Evolutionary conservation across 2,797 vertebrate species (phyloP).

Genomic region (Halcyon badia): DNA sequence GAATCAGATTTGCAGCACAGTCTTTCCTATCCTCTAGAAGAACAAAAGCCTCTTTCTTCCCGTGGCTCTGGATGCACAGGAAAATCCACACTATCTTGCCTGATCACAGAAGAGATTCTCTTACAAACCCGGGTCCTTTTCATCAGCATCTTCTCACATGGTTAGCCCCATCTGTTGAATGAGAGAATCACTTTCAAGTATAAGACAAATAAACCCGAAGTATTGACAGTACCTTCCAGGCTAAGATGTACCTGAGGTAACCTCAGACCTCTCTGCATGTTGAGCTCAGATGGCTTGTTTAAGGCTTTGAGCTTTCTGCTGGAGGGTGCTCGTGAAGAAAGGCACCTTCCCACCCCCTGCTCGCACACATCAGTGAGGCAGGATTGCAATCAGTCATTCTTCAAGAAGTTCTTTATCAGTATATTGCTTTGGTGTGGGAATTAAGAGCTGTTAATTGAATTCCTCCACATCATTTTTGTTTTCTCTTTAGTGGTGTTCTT

Average conservation of each 20-base stretch:
- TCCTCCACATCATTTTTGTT: neutral
- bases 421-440: neutral
- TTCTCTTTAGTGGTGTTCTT: neutral
- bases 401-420: neutral
- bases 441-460: neutral
- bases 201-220: neutral
- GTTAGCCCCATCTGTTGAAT: neutral
- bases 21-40: neutral
- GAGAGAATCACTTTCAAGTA: neutral
- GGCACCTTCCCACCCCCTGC: neutral
- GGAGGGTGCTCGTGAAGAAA: neutral
- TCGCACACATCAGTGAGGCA: neutral
- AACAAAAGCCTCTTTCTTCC: neutral
- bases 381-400: neutral
- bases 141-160: accelerated
- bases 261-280: neutral
- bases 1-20: neutral
- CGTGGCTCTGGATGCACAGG: neutral
- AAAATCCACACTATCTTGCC: neutral
- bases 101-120: neutral
- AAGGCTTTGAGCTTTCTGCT: neutral
- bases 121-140: neutral
- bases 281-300: accelerated
- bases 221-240: neutral
- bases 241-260: neutral